Conservation (phyloP, 2,888 invertebrate genomes). For the Onchidella celtica region DNA sequence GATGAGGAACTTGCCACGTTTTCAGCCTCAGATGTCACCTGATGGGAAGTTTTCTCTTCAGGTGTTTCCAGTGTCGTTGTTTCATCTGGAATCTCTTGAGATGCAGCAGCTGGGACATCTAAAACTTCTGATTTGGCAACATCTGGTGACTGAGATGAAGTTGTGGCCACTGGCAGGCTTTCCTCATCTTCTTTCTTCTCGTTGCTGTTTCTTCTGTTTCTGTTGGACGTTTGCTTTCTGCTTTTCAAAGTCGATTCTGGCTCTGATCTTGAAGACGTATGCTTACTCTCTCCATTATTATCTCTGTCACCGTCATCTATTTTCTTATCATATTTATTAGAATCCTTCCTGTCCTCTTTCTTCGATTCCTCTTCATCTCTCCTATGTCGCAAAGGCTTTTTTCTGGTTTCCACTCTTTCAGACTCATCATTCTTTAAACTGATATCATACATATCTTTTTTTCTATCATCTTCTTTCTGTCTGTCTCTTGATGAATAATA, state of each 20-base stretch:
- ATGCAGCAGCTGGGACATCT: too few relatives aligned
- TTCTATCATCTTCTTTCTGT: constrained; percentile 1
- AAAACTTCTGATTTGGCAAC: neutral
- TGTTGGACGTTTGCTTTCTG: neutral
- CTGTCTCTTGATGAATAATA: neutral
- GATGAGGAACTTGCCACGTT: neutral
- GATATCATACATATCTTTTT: neutral
- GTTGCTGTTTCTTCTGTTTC: constrained; percentile 43
- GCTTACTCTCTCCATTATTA: constrained; percentile 39
- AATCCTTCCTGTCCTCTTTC: constrained; percentile 25
- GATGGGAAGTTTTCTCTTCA: too few relatives aligned
- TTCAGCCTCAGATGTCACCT: neutral
- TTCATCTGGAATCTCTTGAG: too few relatives aligned
- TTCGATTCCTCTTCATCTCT: constrained; percentile 29
- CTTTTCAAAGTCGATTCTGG: neutral
- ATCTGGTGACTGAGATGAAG: too few relatives aligned
- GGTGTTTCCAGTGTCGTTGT: neutral
- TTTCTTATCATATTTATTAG: neutral
- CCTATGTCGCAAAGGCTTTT: constrained; percentile 20
- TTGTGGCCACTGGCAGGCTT: neutral
- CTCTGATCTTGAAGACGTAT: neutral
- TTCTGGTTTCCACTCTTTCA: constrained; percentile 22
- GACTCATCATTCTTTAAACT: neutral
- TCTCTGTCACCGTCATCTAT: constrained; percentile 39
- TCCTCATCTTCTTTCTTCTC: constrained; percentile 38